These are phyloP conservation scores for Leptinotarsa tumamoca DNA, from an alignment of 2,888 invertebrate genomes.

Conservation along the genomic window DNA sequence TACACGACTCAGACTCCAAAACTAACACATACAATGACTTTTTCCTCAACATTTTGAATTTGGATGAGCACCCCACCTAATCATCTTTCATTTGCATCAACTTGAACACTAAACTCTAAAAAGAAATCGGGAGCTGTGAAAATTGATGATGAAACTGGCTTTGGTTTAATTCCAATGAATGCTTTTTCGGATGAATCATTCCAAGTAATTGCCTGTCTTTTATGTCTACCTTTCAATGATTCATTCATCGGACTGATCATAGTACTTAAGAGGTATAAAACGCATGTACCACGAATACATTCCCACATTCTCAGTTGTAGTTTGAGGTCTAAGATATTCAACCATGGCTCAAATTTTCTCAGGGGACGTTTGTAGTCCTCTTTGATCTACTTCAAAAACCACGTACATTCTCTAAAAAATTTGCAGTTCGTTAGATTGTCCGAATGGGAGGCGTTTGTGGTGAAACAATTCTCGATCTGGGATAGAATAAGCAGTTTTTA, in stretches of 20 bases:
- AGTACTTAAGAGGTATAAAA: slow-evolving; percentile 3
- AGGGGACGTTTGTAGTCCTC: slow-evolving; percentile 43
- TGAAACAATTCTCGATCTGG: slow-evolving; percentile 26
- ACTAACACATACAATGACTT: slow-evolving; percentile 1
- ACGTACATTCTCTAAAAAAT: slow-evolving; percentile 50
- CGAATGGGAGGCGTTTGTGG: background rate
- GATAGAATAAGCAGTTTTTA: slow-evolving; percentile 25
- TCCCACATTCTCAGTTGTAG: background rate
- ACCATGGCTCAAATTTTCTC: slow-evolving; percentile 8
- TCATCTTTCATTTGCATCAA: slow-evolving; percentile 51
- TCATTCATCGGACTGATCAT: background rate
- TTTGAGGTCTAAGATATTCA: slow-evolving; percentile 13
- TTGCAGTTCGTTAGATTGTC: slow-evolving; percentile 34
- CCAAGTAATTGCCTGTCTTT: slow-evolving; percentile 35
- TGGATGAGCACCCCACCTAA: slow-evolving; percentile 10
- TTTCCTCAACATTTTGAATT: background rate
- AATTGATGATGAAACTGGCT: slow-evolving; percentile 40
- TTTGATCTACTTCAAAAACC: slow-evolving; percentile 53
- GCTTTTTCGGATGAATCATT: slow-evolving; percentile 35
- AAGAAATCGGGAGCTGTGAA: slow-evolving; percentile 48
- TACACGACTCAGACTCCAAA: background rate
- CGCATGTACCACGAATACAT: background rate
- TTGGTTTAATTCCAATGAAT: slow-evolving; percentile 33
- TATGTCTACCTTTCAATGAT: slow-evolving; percentile 22
- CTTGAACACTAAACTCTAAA: slow-evolving; percentile 42